Conservation (phyloP, 2,797 vertebrate genomes). For the Phrynocephalus vlangalii region DNA sequence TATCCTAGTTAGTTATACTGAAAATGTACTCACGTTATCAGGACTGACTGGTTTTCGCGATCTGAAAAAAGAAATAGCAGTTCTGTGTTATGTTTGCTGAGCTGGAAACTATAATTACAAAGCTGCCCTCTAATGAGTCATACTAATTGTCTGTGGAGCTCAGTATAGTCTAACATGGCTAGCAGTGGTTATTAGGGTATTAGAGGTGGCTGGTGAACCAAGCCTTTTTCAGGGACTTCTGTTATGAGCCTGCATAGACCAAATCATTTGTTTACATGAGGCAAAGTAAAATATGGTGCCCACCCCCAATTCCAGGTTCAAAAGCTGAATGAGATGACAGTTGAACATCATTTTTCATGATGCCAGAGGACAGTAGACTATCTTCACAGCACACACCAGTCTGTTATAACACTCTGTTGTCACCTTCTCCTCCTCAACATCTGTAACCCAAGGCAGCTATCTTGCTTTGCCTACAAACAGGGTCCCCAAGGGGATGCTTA, state of each 20-base stretch:
- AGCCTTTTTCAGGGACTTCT: not conserved
- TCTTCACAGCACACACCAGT: not conserved
- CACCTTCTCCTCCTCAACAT: not conserved
- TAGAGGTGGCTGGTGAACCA: not conserved
- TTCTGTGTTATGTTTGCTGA: not conserved
- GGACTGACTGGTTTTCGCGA: constrained; percentile 76
- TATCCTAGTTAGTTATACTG: not conserved
- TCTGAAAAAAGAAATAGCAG: constrained; percentile 61
- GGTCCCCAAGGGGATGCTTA: not conserved
- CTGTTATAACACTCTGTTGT: not conserved
- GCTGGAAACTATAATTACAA: not conserved
- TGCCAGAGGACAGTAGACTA: not conserved
- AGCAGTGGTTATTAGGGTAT: not conserved
- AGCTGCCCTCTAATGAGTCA: not conserved
- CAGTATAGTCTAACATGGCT: not conserved
- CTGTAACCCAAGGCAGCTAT: not conserved
- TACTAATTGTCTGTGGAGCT: not conserved
- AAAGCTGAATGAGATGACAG: not conserved
- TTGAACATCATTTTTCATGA: not conserved
- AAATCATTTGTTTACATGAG: not conserved
- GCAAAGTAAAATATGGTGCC: not conserved
- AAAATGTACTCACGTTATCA: constrained; percentile 73
- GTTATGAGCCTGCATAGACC: not conserved
- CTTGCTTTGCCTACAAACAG: not conserved
- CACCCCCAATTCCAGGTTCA: not conserved